Evolutionary conservation across 1,140 invertebrate genomes (phyloP).

Genomic region (Sarcophaga peregrina): DNA sequence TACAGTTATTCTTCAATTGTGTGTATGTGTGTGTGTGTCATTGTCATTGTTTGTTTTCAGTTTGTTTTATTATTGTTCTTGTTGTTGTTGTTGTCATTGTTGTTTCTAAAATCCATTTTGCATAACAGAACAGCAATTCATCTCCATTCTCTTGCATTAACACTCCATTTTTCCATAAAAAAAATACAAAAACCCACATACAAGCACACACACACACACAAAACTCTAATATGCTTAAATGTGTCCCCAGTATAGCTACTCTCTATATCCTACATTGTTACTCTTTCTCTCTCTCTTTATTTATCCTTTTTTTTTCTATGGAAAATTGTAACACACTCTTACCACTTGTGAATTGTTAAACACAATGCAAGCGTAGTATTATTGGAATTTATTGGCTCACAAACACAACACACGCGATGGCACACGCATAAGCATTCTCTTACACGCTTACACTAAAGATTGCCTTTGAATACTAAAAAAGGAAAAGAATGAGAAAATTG

Average conservation of each 20-base stretch:
- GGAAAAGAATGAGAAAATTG: no score
- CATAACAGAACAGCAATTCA: no score
- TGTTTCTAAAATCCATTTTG: no score
- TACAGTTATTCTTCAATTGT: background rate
- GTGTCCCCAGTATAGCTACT: background rate
- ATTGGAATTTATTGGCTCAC: conserved; percentile 8
- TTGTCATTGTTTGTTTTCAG: background rate
- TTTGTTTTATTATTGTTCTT: background rate
- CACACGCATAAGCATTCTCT: no score
- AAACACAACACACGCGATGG: background rate
- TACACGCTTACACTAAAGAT: no score
- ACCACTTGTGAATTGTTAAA: no score
- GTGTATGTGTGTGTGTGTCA: background rate
- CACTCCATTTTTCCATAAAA: background rate
- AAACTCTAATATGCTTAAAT: background rate
- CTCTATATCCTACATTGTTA: background rate
- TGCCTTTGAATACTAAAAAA: no score
- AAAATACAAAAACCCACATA: conserved; percentile 6
- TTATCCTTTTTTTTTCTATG: no score
- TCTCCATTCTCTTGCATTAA: no score
- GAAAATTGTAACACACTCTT: no score
- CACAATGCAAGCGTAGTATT: background rate
- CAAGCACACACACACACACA: background rate
- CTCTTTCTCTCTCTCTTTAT: no score
- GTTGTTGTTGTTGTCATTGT: background rate